These are phyloP conservation scores for Romanogobio albipinnatus DNA, from an alignment of 2,113 vertebrate genomes.

Conservation along the genomic window DNA sequence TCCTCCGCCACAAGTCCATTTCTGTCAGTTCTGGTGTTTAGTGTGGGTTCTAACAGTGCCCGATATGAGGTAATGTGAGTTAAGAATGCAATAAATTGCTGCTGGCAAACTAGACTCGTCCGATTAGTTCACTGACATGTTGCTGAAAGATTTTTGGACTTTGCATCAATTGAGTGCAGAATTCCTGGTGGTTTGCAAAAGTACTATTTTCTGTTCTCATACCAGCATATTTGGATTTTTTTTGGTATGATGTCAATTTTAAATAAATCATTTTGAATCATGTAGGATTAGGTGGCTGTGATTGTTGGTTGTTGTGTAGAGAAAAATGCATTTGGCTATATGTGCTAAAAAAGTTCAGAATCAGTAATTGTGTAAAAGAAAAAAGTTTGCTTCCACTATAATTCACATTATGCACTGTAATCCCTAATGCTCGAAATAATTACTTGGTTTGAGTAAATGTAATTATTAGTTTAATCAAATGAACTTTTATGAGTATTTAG, in stretches of 20 bases:
- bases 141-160: not conserved
- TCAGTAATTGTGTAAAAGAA: not conserved
- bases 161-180: not conserved
- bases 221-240: not conserved
- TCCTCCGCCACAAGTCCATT: too few species aligned
- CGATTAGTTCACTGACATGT: conserved; percentile 27
- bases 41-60: not conserved
- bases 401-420: too few species aligned
- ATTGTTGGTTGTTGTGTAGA: too few species aligned
- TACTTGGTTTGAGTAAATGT: too few species aligned
- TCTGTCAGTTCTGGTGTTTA: not conserved
- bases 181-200: not conserved
- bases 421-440: too few species aligned
- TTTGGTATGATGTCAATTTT: not conserved
- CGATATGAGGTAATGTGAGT: conserved; percentile 22
- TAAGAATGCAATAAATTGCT: conserved; percentile 21
- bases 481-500: too few species aligned
- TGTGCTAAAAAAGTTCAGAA: not conserved
- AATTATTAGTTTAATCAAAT: too few species aligned
- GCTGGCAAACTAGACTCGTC: not conserved
- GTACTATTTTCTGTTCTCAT: not conserved
- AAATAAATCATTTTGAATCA: not conserved
- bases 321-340: not conserved
- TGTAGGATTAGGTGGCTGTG: too few species aligned
- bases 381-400: not conserved